Conservation (phyloP, 2,797 vertebrate genomes). For the Eulemur coronatus region DNA sequence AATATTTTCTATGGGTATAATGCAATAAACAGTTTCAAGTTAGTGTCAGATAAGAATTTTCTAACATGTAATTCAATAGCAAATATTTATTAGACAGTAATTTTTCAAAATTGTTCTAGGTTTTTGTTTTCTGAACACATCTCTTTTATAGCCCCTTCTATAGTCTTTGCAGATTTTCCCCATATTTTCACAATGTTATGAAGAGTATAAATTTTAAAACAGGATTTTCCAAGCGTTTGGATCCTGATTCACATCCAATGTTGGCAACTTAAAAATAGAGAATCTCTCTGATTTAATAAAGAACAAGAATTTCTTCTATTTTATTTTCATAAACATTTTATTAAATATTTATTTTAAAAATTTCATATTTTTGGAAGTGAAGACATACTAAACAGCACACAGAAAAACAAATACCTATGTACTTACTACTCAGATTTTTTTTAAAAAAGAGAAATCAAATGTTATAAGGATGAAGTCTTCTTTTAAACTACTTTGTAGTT, state of each 20-base stretch:
- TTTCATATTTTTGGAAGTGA: background rate
- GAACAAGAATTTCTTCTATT: background rate
- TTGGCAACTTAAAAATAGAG: background rate
- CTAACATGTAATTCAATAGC: background rate
- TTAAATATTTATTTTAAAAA: background rate
- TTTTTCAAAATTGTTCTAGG: background rate
- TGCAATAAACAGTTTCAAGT: background rate
- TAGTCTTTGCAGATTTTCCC: background rate
- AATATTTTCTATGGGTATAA: background rate
- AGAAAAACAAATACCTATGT: background rate
- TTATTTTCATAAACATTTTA: background rate
- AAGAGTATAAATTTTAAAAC: background rate
- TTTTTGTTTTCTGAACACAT: background rate
- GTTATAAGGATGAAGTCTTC: background rate
- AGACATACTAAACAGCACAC: background rate
- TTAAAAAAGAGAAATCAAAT: background rate
- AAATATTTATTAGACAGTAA: slow-evolving; percentile 20
- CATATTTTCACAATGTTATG: background rate
- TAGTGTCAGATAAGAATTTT: background rate
- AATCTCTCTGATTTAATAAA: background rate
- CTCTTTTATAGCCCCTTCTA: background rate
- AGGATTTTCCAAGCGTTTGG: background rate
- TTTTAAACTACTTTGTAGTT: background rate
- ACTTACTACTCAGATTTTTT: background rate
- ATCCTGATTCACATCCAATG: background rate